Base-by-base conservation (phyloP, 2,888 invertebrate genomes). In the Esperia sulphurella region DNA sequence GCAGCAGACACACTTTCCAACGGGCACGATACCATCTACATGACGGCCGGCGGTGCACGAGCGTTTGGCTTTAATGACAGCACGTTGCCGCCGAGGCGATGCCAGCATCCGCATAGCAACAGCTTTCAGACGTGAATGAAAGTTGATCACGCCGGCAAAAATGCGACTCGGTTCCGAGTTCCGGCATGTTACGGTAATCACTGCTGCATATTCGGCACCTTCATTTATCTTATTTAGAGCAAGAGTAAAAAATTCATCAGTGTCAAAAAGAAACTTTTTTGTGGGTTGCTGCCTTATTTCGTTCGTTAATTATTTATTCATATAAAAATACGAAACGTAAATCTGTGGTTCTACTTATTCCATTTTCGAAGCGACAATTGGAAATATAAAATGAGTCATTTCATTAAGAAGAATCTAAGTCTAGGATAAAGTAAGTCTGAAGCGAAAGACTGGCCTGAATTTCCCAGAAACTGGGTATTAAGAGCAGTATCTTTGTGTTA, bases 41-140 rank as follows among this genome's bases (percentile, higher is more conserved):
- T 80, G 81, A 75, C 78, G 76, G 45, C 21, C 14, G 57, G 68
- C 76, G 71, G 72, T 73, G 75, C 83, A 79, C 82, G 79, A 79
- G 73, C 76, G 78, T 78, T 79, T 76, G 79, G 74, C 73, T 82
- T 81, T 83, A 82, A 85, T 81, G 82, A 77, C 83, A 72, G 79
- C 74, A 72, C 76, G 71, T 71, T 62, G 77, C 70, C 69, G 79
- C 21, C 21, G 21, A 21, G 21, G 21, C 21, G 21, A 21, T 21
- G 75, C 79, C 83, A 41, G 40, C 79, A 85, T 89, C 88, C 88
- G 88, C 87, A 68, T 89, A 79, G 88, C 84, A 87, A 89, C 87
- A 82, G 81, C 78, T 79, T 81, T 81, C 81, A 79, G 81, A 75
- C 73, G 74, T 80, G 39, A 39, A 39, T 83, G 88, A 89, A 89